Base-by-base conservation (phyloP, 2,888 invertebrate species). In the Pollenia griseotomentosa region DNA sequence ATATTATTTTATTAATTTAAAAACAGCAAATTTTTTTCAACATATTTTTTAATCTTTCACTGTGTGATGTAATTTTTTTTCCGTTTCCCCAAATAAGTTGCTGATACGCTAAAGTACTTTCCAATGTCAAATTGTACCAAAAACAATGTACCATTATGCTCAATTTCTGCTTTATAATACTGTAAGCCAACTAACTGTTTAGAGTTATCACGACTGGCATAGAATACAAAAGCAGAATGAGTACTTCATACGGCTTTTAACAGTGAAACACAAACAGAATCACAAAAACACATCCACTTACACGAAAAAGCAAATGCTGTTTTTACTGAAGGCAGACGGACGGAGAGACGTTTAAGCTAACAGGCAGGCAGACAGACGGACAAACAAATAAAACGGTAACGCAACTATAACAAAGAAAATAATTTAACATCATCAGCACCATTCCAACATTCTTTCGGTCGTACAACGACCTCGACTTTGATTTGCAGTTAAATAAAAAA, bases 381-480 rank as follows among this genome's bases (percentile, higher is more conserved):
- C 75, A 70, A 68, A 75, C 85, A 78, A 61, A 85, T 86, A 87
- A 80, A 87, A 82, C 82, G 78, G 70, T 82, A 78, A 71, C 77
- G 77, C 85, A 88, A 83, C 85, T 86, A 79, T 88, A 89, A 83
- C 85, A 81, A 79, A 65, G 83, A 83, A 81, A 85, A 85, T 75
- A 87, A 84, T 83, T 87, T 79, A 88, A 87, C 86, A 88, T 86
- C 84, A 87, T 66, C 86, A 88, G 82, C 84, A 88, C 87, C 87
- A 86, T 85, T 86, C 85, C 87, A 90, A 91, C 92, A 92, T 92
- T 92, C 91, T 91, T 92, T 92, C 90, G 90, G 91, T 92, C 91
- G 92, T 92, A 92, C 92, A 92, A 92, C 92, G 92, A 92, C 92
- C 92, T 92, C 92, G 92, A 92, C 92, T 92, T 92, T 92, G 92